Evolutionary conservation across 2,113 vertebrate genomes (phyloP), one percentile per base, ranked within the genome.

Genomic region (Nibea coibor): DNA sequence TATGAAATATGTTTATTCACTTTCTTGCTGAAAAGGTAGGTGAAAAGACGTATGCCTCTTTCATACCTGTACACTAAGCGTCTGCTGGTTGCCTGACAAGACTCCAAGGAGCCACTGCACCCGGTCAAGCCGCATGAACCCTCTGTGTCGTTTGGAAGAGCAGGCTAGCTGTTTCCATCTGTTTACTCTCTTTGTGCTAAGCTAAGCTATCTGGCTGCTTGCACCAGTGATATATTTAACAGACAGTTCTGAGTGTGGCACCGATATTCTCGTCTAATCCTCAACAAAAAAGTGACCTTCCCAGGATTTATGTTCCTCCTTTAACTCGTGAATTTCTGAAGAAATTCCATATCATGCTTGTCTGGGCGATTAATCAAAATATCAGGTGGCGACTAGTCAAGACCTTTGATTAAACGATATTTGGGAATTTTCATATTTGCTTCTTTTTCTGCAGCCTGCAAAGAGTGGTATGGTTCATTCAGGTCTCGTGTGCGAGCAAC

Each of bases 401-500:
- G 42, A 26, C 14, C n/a, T 28, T 14, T 24, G 17, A 45, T 22
- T 15, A 35, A n/a, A 59, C 45, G 16, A 15, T 4, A 83, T 51
- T 62, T 53, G 15, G 20, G n/a, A 8, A 61, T 43, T 63, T 69
- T 59, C 7, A 16, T 5, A 72, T 78, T 54, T 42, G 3, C 19
- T 28, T 71, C 47, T 45, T 43, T 47, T 22, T 14, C 24, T n/a
- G 17, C 59, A 73, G 67, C 50, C 56, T 67, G 20, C 43, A 8
- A 11, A 71, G 70, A 80, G 45, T 39, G 15, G 31, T 75, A 82
- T 87, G 86, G 78, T 87, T 93, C 83, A 87, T 91, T 91, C 87
- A 84, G 67, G 35, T 85, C 58, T 69, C 43, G 28, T 45, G 19
- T 56, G 66, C 31, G 31, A 77, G 47, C 26, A 80, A 72, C 82